phyloP scores from a whole-genome alignment of 2,113 vertebrate species.

The Lycaon pictus region DNA sequence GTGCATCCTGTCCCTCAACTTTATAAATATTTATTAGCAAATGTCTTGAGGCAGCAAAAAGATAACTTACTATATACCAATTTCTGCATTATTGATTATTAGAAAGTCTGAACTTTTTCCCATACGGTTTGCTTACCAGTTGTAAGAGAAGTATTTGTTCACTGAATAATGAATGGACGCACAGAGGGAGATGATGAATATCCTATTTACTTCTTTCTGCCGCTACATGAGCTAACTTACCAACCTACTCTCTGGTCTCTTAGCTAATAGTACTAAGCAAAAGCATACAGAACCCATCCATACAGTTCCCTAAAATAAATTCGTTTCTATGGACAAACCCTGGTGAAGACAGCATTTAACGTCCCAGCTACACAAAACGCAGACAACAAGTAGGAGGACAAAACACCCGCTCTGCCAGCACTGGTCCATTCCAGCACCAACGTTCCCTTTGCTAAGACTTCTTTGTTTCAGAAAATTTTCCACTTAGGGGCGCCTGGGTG shows the following conservation, averaged over 20 bases:
- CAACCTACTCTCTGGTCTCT: background rate
- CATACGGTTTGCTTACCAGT: background rate
- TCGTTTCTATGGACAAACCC: background rate
- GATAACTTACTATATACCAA: background rate
- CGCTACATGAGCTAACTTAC: background rate
- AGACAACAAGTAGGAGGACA: background rate
- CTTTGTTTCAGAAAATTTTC: background rate
- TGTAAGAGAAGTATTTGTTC: background rate
- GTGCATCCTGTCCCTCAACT: background rate
- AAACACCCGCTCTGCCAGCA: fast-evolving
- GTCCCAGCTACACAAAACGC: background rate
- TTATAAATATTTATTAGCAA: slow-evolving; percentile 38
- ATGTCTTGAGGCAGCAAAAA: background rate
- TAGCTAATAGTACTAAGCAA: background rate
- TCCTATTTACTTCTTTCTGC: background rate
- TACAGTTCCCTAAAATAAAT: background rate
- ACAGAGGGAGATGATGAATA: background rate
- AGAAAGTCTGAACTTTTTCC: background rate
- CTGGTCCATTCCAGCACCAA: background rate
- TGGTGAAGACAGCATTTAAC: background rate
- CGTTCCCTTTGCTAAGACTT: background rate
- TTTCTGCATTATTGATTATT: background rate
- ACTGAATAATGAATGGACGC: background rate
- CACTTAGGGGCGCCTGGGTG: background rate
- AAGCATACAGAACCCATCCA: background rate